phyloP scores from a whole-genome alignment of 2,888 invertebrate genomes.

The Acrobasis repandana region DNA sequence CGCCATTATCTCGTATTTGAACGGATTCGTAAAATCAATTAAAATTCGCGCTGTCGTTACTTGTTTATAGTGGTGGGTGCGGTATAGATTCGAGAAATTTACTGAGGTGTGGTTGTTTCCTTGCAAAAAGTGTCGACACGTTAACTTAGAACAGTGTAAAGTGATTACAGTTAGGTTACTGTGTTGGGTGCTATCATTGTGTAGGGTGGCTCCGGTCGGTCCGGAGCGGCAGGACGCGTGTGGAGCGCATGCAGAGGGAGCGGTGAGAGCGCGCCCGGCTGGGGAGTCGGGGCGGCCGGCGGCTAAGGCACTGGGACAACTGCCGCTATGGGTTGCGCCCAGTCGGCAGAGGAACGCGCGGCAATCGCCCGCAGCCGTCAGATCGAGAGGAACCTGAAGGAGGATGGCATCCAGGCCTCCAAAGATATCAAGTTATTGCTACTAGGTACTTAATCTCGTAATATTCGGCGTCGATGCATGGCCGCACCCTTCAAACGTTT shows the following conservation, averaged over 20 bases:
- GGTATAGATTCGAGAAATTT: conserved; percentile 49
- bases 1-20: conserved; percentile 85
- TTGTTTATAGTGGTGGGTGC: conserved; percentile 61
- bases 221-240: conserved; percentile 74
- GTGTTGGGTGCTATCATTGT: conserved; percentile 72
- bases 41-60: conserved; percentile 67
- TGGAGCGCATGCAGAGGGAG: conserved; percentile 80
- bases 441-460: conserved; percentile 87
- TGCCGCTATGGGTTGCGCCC: conserved; percentile 97
- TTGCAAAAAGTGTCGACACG: conserved; percentile 40
- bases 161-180: conserved; percentile 75
- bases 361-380: conserved; percentile 98
- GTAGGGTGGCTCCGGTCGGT: conserved; percentile 74
- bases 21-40: conserved; percentile 80
- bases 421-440: conserved; percentile 99
- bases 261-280: conserved; percentile 85
- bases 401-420: conserved; percentile 98
- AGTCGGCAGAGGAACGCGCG: conserved; percentile 99
- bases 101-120: conserved; percentile 42
- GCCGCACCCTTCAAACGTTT: conserved; percentile 66
- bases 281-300: conserved; percentile 80
- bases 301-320: conserved; percentile 77
- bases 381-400: conserved; percentile 98
- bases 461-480: conserved; percentile 39
- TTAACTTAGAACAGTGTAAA: conserved; percentile 66